Percentiles rank a stretch among this genome's conserved stretches.
Conservation (phyloP, 2,888 invertebrate species). For the Chalcosyrphus nemorum region DNA sequence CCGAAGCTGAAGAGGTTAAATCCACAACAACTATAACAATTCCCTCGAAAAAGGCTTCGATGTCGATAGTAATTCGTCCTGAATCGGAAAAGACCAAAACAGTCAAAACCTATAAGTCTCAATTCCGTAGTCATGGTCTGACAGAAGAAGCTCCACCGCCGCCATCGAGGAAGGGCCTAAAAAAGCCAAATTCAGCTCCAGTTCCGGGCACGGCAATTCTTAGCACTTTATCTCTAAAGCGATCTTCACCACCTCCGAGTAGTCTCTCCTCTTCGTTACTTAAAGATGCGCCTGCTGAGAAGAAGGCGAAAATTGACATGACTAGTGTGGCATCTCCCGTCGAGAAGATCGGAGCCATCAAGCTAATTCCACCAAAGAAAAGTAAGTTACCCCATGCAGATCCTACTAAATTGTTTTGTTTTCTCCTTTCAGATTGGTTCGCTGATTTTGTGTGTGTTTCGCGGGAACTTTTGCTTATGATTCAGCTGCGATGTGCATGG, state of each 20-base stretch:
- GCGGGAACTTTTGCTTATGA: constrained; percentile 61
- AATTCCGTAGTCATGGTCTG: constrained; percentile 94
- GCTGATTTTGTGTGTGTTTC: constrained; percentile 48
- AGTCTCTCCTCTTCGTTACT: constrained; percentile 56
- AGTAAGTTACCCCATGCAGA: constrained; percentile 87
- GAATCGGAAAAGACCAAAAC: constrained; percentile 91
- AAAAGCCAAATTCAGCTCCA: constrained; percentile 84
- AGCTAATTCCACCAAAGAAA: constrained; percentile 93
- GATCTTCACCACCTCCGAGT: constrained; percentile 78
- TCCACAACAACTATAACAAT: constrained; percentile 80
- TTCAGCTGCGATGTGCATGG: neutral
- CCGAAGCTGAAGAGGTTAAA: constrained; percentile 75
- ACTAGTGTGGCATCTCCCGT: constrained; percentile 82
- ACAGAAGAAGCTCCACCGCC: constrained; percentile 95
- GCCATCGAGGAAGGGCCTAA: constrained; percentile 87
- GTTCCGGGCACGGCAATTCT: constrained; percentile 76
- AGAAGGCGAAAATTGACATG: constrained; percentile 88
- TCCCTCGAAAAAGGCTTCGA: constrained; percentile 86
- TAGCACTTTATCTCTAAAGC: constrained; percentile 75
- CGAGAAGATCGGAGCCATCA: constrained; percentile 91
- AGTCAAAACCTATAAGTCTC: constrained; percentile 95
- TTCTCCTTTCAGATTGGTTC: constrained; percentile 54
- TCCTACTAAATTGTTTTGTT: constrained; percentile 75
- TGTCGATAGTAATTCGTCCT: constrained; percentile 91
- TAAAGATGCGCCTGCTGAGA: constrained; percentile 85